These are phyloP conservation scores for Oligia latruncula DNA, from an alignment of 2,888 invertebrate genomes.

Conservation along the genomic window DNA sequence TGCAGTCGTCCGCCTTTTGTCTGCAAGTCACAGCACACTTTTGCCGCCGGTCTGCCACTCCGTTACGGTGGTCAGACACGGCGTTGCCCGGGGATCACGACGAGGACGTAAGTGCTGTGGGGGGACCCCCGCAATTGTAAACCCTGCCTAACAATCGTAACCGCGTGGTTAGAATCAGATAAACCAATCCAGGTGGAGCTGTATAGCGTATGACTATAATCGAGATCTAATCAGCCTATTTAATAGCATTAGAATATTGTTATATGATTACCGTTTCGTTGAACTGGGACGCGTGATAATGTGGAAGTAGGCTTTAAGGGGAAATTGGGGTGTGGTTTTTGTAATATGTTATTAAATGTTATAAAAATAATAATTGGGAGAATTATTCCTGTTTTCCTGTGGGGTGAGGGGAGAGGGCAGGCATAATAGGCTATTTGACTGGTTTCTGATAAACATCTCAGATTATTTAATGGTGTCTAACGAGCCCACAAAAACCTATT, in stretches of 20 bases:
- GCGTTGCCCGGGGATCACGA: too few relatives aligned
- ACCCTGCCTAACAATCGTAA: not conserved
- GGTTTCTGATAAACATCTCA: too few relatives aligned
- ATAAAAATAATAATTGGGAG: not conserved
- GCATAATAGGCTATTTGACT: not conserved
- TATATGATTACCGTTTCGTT: constrained; percentile 47
- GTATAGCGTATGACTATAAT: constrained; percentile 40
- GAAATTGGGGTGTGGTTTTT: not conserved
- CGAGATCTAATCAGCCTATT: constrained; percentile 54
- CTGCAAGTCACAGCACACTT: too few relatives aligned
- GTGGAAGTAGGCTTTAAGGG: not conserved
- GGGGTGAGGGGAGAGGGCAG: too few relatives aligned
- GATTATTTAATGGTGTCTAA: too few relatives aligned
- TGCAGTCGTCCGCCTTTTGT: too few relatives aligned
- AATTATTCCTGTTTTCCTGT: not conserved
- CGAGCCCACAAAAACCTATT: too few relatives aligned
- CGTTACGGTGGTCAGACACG: too few relatives aligned
- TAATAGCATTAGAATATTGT: constrained; percentile 62
- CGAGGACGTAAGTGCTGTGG: too few relatives aligned
- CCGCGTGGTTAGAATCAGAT: constrained; percentile 58
- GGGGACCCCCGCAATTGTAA: not conserved
- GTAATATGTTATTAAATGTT: constrained; percentile 29
- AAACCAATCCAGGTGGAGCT: constrained; percentile 61
- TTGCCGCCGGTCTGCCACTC: too few relatives aligned
- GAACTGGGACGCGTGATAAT: constrained; percentile 39